A percentile compares a stretch with the other conserved stretches of the same genome.
phyloP scores from a whole-genome alignment of 2,888 invertebrate genomes.

The Atethmia centrago region DNA sequence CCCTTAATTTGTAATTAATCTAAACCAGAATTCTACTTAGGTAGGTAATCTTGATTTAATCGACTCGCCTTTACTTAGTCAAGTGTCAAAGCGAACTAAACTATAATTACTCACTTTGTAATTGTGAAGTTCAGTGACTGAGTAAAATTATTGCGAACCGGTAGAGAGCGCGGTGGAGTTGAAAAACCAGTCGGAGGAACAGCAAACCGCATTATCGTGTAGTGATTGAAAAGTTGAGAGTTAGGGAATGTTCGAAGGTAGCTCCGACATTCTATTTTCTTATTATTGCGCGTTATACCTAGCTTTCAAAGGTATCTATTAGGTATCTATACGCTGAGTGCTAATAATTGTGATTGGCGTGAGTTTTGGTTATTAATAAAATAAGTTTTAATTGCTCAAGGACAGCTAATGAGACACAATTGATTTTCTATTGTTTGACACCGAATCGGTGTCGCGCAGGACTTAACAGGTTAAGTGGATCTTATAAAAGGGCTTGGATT shows the following conservation, averaged over 20 bases:
- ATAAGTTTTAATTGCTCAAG: slow-evolving; percentile 31
- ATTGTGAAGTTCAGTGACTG: slow-evolving; percentile 59
- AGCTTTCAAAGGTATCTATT: slow-evolving; percentile 19
- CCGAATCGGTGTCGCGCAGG: too few relatives aligned
- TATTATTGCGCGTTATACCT: slow-evolving; percentile 25
- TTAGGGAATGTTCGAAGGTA: slow-evolving; percentile 30
- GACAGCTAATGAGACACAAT: too few relatives aligned
- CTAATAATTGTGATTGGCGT: slow-evolving; percentile 16
- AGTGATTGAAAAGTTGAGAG: slow-evolving; percentile 64
- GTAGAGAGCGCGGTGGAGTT: slow-evolving; percentile 55
- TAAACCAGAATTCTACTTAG: slow-evolving; percentile 13
- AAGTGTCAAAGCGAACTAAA: slow-evolving; percentile 48
- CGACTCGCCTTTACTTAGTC: slow-evolving; percentile 46
- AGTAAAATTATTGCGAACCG: slow-evolving; percentile 51
- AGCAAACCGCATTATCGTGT: slow-evolving; percentile 54
- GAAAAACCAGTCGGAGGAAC: slow-evolving; percentile 46
- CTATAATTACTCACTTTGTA: slow-evolving; percentile 56
- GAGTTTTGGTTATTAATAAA: slow-evolving; percentile 36
- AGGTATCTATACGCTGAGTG: slow-evolving; percentile 11
- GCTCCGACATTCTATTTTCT: slow-evolving; percentile 39
- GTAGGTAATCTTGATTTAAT: slow-evolving; percentile 36
- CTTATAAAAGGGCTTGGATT: slow-evolving; percentile 2
- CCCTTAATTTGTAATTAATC: too few relatives aligned
- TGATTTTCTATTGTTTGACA: too few relatives aligned
- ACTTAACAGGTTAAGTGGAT: background rate